Evolutionary conservation across 1,140 invertebrate species (phyloP).

Genomic region (Trachelipus rathkii): DNA sequence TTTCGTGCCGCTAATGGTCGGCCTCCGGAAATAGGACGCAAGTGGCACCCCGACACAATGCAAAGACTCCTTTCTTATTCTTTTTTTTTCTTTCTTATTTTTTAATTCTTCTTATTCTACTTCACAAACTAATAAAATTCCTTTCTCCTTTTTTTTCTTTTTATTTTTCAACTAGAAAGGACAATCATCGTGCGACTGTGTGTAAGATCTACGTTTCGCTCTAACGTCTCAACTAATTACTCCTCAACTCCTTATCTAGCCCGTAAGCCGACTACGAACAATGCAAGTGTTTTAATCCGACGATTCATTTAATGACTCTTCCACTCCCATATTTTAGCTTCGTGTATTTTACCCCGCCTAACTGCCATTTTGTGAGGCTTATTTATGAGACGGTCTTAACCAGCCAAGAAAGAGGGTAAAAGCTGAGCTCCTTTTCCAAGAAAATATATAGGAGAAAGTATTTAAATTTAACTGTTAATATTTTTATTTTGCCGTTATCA

Average conservation of each 20-base stretch:
- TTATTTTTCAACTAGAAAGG: constrained; percentile 17
- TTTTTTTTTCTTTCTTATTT: no score
- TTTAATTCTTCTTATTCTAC: not conserved
- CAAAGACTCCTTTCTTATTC: constrained; percentile 20
- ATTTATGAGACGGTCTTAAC: constrained; percentile 40
- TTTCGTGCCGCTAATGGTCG: constrained; percentile 40
- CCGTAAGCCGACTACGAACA: constrained; percentile 35
- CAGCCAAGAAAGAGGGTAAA: constrained; percentile 24
- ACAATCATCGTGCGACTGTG: constrained; percentile 43
- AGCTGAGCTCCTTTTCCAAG: constrained; percentile 35
- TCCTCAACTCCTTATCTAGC: constrained; percentile 40
- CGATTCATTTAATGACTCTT: constrained; percentile 42
- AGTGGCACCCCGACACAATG: constrained; percentile 37
- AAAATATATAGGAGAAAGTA: constrained; percentile 27
- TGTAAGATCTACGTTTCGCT: constrained; percentile 28
- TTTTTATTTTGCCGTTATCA: constrained; percentile 19
- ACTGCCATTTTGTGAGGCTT: constrained; percentile 45
- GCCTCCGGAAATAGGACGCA: constrained; percentile 40
- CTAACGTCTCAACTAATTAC: constrained; percentile 39
- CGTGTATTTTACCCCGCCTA: constrained; percentile 44
- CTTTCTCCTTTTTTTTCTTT: constrained; percentile 17
- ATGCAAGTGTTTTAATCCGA: constrained; percentile 41
- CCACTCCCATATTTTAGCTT: constrained; percentile 41
- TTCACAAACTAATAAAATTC: constrained; percentile 4
- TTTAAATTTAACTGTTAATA: constrained; percentile 28